Base-by-base conservation (phyloP, 2,113 vertebrate genomes). In the cattle (Bos taurus) region DNA sequence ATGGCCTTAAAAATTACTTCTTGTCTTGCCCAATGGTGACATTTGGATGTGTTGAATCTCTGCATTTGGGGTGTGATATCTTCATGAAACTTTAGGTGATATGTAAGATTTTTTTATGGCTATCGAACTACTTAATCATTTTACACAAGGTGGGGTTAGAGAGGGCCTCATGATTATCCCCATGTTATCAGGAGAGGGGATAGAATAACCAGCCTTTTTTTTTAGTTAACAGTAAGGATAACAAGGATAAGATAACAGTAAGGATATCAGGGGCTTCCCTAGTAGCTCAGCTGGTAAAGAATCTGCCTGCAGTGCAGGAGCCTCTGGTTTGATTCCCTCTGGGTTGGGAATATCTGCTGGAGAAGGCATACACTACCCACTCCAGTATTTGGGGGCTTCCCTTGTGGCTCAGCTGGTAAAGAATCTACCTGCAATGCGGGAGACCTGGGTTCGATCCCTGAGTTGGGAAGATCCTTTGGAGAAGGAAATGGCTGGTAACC, bases 41-140 rank as follows among this genome's bases (percentile, higher is more conserved):
- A 28, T 91, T 82, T 94, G 80, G 30, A 26, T 93, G 50, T 95
- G 88, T 87, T 87, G 60, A 64, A 64, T 59, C 3, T 40, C 16
- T 87, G 12, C 15, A 48, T 78, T 91, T 85, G 48, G 12, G 54
- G 16, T 84, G 19, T 90, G 50, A 30, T 62, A 40, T 82, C 33
- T 52, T 96, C 60, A 46, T 95, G 80, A 96, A 86, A 90, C 17
- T 40, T 40, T 30, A 78, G 17, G 60, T 54, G 87, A 48, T n/a
- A 62, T 84, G 56, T 4, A 67, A 64, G 11, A 15, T 40, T 17
- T 89, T 88, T 52, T 77, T 57, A 25, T 84, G 14, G 21, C 80
- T 67, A 2, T 25, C 4, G 59, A 92, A 19, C 13, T 23, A 30
- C 17, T 64, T 33, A 52, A 15, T 28, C 13, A 12, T 77, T 97